These are phyloP conservation scores for Platerodrilus igneus DNA, from an alignment of 2,888 invertebrate genomes.

Conservation along the genomic window DNA sequence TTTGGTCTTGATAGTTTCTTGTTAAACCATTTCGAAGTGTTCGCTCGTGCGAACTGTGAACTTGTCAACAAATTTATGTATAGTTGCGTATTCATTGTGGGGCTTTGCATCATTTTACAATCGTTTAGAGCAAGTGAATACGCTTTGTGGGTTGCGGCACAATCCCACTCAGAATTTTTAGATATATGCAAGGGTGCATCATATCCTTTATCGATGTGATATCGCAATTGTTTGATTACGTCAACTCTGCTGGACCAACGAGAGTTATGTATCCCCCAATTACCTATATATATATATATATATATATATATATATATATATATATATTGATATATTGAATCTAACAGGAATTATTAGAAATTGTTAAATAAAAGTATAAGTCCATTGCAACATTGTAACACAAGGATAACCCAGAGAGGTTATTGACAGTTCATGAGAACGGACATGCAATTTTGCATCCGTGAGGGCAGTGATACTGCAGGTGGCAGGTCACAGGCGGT, in stretches of 20 bases:
- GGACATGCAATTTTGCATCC: too few species aligned
- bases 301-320: too few species aligned
- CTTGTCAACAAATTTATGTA: slow-evolving; percentile 20
- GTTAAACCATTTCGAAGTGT: slow-evolving; percentile 24
- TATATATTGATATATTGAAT: too few species aligned
- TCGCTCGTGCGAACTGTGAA: slow-evolving; percentile 25
- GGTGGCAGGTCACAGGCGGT: too few species aligned
- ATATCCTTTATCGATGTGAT: slow-evolving; percentile 22
- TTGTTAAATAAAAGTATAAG: too few species aligned
- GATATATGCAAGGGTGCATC: slow-evolving; percentile 24
- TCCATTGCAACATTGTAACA: too few species aligned
- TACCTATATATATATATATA: too few species aligned
- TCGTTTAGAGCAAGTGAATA: slow-evolving; percentile 21
- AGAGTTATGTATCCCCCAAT: too few species aligned
- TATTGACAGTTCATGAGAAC: too few species aligned
- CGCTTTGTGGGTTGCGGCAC: slow-evolving; percentile 19
- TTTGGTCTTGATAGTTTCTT: slow-evolving; percentile 25
- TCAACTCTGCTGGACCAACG: slow-evolving; percentile 19
- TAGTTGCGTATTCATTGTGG: slow-evolving; percentile 27
- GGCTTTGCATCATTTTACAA: slow-evolving; percentile 28
- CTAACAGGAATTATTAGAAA: too few species aligned
- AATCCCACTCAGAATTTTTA: slow-evolving; percentile 21
- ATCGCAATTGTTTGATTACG: slow-evolving; percentile 14
- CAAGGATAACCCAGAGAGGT: too few species aligned
- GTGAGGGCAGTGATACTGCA: too few species aligned